These are phyloP conservation scores for Pelmatolapia mariae DNA, from an alignment of 2,113 vertebrate genomes.

Conservation along the genomic window DNA sequence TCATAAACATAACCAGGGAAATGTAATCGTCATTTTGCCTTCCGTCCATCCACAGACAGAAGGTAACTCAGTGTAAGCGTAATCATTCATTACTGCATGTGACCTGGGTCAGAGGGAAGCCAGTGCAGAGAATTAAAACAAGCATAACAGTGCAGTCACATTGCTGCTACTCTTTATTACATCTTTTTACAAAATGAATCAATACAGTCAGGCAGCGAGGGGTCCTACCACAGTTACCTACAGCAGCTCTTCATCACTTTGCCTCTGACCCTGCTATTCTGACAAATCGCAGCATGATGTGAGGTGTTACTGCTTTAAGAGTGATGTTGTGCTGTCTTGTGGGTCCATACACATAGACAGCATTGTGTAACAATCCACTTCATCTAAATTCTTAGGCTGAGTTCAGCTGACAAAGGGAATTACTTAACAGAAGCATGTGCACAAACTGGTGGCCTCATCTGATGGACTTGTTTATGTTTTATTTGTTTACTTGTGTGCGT, in stretches of 20 bases:
- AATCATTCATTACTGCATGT: fast-evolving
- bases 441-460: neutral
- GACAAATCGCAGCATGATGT: neutral
- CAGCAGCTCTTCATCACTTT: neutral
- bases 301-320: neutral
- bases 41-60: neutral
- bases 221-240: neutral
- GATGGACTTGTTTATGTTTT: neutral
- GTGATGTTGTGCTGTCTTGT: neutral
- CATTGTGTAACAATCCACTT: neutral
- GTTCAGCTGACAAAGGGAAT: neutral
- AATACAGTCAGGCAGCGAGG: neutral
- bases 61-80: fast-evolving
- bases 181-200: neutral
- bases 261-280: neutral
- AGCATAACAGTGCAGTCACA: neutral
- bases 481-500: neutral
- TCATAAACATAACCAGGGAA: neutral
- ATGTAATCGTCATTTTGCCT: neutral
- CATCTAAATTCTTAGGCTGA: neutral
- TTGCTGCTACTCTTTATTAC: neutral
- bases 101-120: neutral
- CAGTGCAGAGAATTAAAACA: fast-evolving
- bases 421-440: neutral
- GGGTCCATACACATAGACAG: neutral